Conservation (phyloP, 1,140 invertebrate species). For the Atta cephalotes region DNA sequence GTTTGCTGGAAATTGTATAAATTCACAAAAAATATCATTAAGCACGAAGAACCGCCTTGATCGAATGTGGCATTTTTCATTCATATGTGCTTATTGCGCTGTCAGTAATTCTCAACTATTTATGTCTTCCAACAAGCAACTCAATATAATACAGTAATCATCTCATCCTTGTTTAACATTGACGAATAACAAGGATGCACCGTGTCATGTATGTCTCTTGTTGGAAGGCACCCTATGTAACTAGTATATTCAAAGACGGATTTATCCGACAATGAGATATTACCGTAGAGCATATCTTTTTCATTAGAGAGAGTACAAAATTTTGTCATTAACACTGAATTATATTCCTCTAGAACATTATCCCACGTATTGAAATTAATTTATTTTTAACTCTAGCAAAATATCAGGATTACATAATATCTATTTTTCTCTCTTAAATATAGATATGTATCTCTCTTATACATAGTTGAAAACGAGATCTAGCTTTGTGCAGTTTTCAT, state of each 20-base stretch:
- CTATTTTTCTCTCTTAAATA: conserved; percentile 18
- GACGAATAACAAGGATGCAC: too few species aligned
- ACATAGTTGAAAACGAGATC: not conserved
- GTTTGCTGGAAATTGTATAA: too few species aligned
- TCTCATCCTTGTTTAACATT: too few species aligned
- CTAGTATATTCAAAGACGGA: not conserved
- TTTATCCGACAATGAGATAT: not conserved
- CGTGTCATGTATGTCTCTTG: too few species aligned
- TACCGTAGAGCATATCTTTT: not conserved
- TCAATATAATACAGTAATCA: too few species aligned
- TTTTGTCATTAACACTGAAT: conserved; percentile 18
- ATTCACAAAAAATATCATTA: too few species aligned
- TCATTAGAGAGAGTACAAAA: conserved; percentile 38
- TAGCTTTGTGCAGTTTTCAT: not conserved
- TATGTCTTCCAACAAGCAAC: not conserved
- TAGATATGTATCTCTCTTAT: not conserved
- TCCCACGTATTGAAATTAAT: conserved; percentile 8
- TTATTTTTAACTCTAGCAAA: conserved; percentile 25
- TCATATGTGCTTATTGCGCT: not conserved
- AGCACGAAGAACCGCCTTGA: too few species aligned
- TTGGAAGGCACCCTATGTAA: not conserved
- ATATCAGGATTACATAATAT: not conserved
- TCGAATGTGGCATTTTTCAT: too few species aligned
- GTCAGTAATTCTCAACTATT: not conserved
- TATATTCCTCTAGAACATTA: conserved; percentile 50